Evolutionary conservation across 2,888 invertebrate genomes (phyloP).

Genomic region (Julus scandinavius): DNA sequence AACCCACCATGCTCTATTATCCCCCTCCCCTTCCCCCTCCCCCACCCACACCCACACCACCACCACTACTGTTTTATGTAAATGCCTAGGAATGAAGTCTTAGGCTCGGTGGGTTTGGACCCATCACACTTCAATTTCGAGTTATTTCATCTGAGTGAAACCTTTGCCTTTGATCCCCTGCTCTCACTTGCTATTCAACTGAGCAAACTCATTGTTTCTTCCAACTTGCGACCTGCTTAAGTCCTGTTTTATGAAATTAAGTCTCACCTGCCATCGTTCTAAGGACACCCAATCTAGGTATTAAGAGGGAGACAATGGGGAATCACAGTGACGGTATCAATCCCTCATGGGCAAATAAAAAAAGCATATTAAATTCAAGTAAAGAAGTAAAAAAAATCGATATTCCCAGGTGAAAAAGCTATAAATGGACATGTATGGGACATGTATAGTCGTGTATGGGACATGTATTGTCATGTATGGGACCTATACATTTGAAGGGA

Average conservation of each 20-base stretch:
- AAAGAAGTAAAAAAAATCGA: too few relatives aligned
- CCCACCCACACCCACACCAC: background rate
- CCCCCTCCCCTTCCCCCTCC: too few relatives aligned
- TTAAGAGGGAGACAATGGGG: background rate
- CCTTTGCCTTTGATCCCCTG: background rate
- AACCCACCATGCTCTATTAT: too few relatives aligned
- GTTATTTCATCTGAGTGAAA: constrained; percentile 21
- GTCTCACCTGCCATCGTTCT: constrained; percentile 6
- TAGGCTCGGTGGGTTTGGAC: background rate
- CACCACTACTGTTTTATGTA: constrained; percentile 3
- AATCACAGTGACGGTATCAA: too few relatives aligned
- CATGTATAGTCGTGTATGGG: too few relatives aligned
- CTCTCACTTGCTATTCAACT: constrained; percentile 14
- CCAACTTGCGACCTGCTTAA: background rate
- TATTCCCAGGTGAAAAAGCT: too few relatives aligned
- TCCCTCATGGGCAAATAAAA: too few relatives aligned
- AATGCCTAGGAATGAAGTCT: background rate
- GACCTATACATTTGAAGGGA: too few relatives aligned
- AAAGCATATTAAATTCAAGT: too few relatives aligned
- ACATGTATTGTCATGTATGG: too few relatives aligned
- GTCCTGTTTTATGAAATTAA: constrained; percentile 36
- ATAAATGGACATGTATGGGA: too few relatives aligned
- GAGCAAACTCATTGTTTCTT: constrained; percentile 24
- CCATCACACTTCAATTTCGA: constrained; percentile 35
- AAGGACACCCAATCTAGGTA: too few relatives aligned